Base-by-base conservation (phyloP, 2,113 vertebrate species). In the Crocuta crocuta region DNA sequence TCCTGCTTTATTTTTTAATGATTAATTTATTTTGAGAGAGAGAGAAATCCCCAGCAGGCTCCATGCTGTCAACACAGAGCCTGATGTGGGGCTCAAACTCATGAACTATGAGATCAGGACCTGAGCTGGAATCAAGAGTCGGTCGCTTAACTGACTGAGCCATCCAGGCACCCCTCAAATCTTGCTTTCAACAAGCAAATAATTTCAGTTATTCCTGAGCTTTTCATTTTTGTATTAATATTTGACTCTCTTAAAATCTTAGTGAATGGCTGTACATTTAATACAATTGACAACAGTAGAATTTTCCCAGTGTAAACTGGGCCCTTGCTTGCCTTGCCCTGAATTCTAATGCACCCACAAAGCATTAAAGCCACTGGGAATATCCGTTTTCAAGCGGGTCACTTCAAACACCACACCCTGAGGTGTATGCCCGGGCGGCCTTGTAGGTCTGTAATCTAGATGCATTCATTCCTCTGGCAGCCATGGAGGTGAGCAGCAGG, bases 121-220 rank as follows among this genome's bases (percentile, higher is more conserved):
- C 55, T 58, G 55, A 58, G 55, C 55, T 17, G 1, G 55, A 58
- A 58, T 58, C 55, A 58, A 58, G 55, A 58, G 53, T 19, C 6
- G 1, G 17, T 19, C 19, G 6, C 55, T 58, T 21, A 58, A 58
- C 55, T 21, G 55, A 58, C 55, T 58, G 55, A 58, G 55, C 55
- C 55, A 58, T 19, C 55, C 55, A 19, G 55, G 55, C 55, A 21
- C 55, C 55, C 55, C 17, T 99, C 93, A 99, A 97, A 96, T 99
- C 99, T 99, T 99, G 91, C 97, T 98, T 97, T 78, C 9, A 55
- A 98, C 65, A 93, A 98, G 71, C 2, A 39, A 91, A 10, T 43
- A 84, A 35, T 84, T 90, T n/a, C 74, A 92, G 80, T 98, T 96
- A 98, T 78, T 79, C 55, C 35, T 74, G 23, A 88, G 45, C 13